phyloP scores from a whole-genome alignment of 2,888 invertebrate species.

The Lepas anatifera region DNA sequence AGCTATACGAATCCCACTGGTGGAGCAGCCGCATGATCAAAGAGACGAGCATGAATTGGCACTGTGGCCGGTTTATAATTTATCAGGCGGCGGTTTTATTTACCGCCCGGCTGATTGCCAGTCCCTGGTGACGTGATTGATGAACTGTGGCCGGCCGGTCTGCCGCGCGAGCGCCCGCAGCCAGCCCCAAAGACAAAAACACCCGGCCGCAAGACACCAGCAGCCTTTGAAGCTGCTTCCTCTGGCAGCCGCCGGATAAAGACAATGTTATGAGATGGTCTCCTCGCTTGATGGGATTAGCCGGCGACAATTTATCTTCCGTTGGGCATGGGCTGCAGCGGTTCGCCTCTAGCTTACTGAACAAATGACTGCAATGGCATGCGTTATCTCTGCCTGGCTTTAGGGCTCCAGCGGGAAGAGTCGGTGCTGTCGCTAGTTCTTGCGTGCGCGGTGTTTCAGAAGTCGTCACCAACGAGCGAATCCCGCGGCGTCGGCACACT shows the following conservation, averaged over 20 bases:
- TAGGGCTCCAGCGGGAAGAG: neutral
- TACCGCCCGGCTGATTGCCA: neutral
- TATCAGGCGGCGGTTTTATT: slow-evolving; percentile 6
- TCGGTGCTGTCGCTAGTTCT: neutral
- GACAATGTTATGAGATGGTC: slow-evolving; percentile 11
- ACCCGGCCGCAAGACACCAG: too few species aligned
- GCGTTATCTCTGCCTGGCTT: too few species aligned
- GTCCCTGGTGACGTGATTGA: neutral
- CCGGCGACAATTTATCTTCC: neutral
- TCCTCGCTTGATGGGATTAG: slow-evolving; percentile 9
- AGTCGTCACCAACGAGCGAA: neutral
- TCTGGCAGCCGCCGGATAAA: neutral
- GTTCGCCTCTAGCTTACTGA: neutral
- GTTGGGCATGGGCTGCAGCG: neutral
- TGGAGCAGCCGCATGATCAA: slow-evolving; percentile 9
- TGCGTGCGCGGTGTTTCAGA: neutral
- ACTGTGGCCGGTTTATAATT: slow-evolving; percentile 6
- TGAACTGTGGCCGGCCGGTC: neutral
- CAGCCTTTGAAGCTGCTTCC: neutral
- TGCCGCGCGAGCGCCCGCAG: neutral
- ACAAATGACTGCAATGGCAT: too few species aligned
- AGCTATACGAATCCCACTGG: too few species aligned
- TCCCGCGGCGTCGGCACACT: neutral
- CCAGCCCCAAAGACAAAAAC: slow-evolving; percentile 3
- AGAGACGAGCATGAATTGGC: slow-evolving; percentile 12